Base-by-base conservation (phyloP, 1,140 invertebrate genomes). In the Solenopsis invicta region DNA sequence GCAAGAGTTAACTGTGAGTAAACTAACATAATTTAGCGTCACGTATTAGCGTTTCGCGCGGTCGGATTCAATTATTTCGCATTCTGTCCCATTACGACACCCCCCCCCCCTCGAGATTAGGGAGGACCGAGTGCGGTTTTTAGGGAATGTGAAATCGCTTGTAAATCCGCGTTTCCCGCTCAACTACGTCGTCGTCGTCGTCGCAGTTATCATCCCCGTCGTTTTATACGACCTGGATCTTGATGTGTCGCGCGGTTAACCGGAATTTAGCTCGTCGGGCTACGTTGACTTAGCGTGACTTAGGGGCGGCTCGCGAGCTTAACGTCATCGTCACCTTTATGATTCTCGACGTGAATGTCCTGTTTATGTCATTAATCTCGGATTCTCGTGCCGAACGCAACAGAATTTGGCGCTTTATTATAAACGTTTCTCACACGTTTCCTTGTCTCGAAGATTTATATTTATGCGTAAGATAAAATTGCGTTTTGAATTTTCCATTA, bases 241-340 rank as follows among this genome's bases (percentile, higher is more conserved):
- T 72, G n/a, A 85, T 54, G 54, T 52, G 37, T 85, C 50, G 13
- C 52, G 45, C 34, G 69, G 54, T 85, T 75, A 85, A 87, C 80
- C 61, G 48, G 66, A 84, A 74, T 74, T 76, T 52, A 64, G 18
- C 13, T 29, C 29, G 13, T 12, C 24, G 16, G 56, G n/a, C 2
- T 41, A 54, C 18, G 18, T 56, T 69, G 64, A 81, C 48, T 56
- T 81, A 71, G 21, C 34, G 64, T 80, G 64, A 80, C 21, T 80
- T 67, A 52, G n/a, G 16, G 61, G 4, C 64, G 34, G 10, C 9
- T 69, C 62, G 21, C 16, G 10, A 45, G 64, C n/a, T 69, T 56
- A 81, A 81, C 9, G 10, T 69, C n/a, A 18, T 5, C 9, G 10
- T 69, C n/a, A 18, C 10, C n/a, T 81, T 81, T 41, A 81, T 67